Base-by-base conservation (phyloP, 23 tunicate genomes). In the Halocynthia roretzi region DNA sequence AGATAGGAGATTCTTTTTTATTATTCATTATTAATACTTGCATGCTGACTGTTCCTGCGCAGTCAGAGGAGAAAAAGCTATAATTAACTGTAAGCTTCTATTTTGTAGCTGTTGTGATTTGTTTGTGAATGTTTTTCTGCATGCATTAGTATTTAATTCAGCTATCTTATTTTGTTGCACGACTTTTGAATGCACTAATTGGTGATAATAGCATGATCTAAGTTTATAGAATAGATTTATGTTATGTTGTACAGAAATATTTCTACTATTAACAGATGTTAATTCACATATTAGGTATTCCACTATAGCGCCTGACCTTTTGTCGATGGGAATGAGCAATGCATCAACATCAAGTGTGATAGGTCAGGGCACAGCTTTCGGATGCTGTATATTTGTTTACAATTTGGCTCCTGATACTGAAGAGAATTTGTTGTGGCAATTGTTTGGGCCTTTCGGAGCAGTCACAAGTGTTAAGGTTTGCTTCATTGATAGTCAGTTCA, bases 391-490 rank as follows among this genome's bases (percentile, higher is more conserved):
- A 55, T 95, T 91, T 68, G 99, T 95, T 53, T 95, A 91, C 77
- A 95, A 95, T 58, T 77, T 95, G 68, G 87, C 99, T 11, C 91
- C 95, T 15, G 91, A 86, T 23, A 91, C 94, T 6, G 90, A 91
- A 7, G 96, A 89, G 64, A 88, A 82, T 66, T 64, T 84, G 17
- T 57, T 95, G 67, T 95, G 99, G 99, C 96, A 95, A 71, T 52
- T 95, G 72, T 95, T 95, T 60, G 99, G 99, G 0, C 99, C 99
- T 7, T 95, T 77, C 54, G 99, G 99, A 18, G 99, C 99, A 5
- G 99, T 95, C 8, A 95, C 91, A 54, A 84, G 86, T 55, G 96
- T 95, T 7, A 84, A 91, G 87, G 96, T 84, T 21, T 22, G 80
- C 17, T 15, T 15, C 4, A 58, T 58, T 15, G n/a, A 58, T 58